Base-by-base conservation (phyloP, 1,140 invertebrate species). In the Campoletis sonorensis region DNA sequence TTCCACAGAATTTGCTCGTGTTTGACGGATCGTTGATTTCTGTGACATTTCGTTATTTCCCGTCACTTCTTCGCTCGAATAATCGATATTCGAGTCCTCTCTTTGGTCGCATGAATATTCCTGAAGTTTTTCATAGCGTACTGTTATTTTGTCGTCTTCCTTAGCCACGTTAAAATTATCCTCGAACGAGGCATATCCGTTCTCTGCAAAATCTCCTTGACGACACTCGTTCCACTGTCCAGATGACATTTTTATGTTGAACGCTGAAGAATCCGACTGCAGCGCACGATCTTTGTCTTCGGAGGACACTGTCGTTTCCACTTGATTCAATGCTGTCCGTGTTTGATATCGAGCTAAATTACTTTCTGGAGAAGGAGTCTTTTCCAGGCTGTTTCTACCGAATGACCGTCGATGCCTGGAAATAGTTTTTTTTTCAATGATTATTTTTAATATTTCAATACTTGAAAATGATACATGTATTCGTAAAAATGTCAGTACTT, bases 301-400 rank as follows among this genome's bases (percentile, higher is more conserved):
- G 7, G 75, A 40, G 11, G 45, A 81, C 51, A 64, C 64, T 37
- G 82, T 86, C 15, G 72, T 82, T 10, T 91, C 88, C 0, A 91
- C 86, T 85, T 90, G 90, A 87, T 91, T 86, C 37, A 91, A 85
- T 27, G 88, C 88, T 72, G 82, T 83, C 81, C 87, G 91, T 4
- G 91, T 92, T 86, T 91, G 88, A 79, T 92, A 92, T 79, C 90
- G 86, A 21, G 87, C 77, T 75, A 92, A 79, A 84, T 90, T 91
- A 73, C 85, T 88, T 72, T 89, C 89, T 11, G 82, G 80, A 72
- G 86, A 86, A 40, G 84, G 80, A 80, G 86, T 83, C 84, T 90
- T 84, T 23, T 89, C 87, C 0, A 89, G 86, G 80, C 88, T 91
- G 72, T 91, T 91, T 75, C 86, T 86, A 81, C 89, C 85, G 21